These are phyloP conservation scores for Xestoiulus laeticollis DNA, from an alignment of 2,888 invertebrate species.

Conservation along the genomic window DNA sequence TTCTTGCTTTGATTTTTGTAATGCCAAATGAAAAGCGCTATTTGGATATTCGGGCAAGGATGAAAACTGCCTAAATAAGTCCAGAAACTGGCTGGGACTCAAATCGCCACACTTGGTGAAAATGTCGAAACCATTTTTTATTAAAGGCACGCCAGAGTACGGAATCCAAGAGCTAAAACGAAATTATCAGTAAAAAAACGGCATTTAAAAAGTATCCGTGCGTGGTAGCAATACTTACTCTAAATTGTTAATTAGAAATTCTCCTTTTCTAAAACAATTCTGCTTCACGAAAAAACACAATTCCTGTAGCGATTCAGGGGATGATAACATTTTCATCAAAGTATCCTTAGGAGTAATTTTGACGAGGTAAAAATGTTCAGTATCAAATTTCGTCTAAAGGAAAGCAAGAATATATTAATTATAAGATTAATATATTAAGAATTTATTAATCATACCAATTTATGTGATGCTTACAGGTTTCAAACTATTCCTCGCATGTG, in stretches of 20 bases:
- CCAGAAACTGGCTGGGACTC: constrained; percentile 71
- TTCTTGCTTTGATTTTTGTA: neutral
- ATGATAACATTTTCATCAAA: neutral
- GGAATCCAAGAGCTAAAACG: constrained; percentile 50
- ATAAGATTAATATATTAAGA: neutral
- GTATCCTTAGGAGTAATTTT: constrained; percentile 37
- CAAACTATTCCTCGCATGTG: neutral
- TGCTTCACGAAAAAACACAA: constrained; percentile 47
- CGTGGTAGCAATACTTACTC: constrained; percentile 9
- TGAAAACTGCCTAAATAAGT: constrained; percentile 73
- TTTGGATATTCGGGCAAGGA: constrained; percentile 74
- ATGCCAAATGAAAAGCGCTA: constrained; percentile 69
- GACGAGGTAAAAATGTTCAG: constrained; percentile 53
- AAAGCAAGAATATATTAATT: neutral
- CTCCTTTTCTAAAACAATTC: constrained; percentile 2
- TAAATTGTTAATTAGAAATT: constrained; percentile 14
- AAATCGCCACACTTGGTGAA: constrained; percentile 72
- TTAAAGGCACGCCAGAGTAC: constrained; percentile 40
- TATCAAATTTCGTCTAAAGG: constrained; percentile 21
- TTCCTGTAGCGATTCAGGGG: neutral
- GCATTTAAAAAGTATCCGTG: neutral
- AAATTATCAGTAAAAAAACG: neutral
- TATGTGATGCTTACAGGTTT: neutral
- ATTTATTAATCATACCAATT: no score
- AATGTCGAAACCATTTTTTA: constrained; percentile 43